Percentiles rank a stretch among this genome's conserved stretches.
These are phyloP conservation scores for Cydia splendana DNA, from an alignment of 1,140 invertebrate genomes.

Conservation along the genomic window DNA sequence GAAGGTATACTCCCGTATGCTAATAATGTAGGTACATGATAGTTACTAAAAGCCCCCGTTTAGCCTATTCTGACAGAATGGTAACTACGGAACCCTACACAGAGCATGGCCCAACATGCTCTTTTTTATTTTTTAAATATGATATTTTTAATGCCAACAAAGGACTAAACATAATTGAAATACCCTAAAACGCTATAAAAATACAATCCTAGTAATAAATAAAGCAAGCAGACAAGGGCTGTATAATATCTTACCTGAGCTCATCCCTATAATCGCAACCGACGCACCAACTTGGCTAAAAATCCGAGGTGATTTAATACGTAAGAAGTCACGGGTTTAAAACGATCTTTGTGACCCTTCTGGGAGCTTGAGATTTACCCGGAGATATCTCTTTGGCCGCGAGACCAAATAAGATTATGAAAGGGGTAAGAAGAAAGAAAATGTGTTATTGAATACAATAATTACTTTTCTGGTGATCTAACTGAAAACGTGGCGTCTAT, in stretches of 20 bases:
- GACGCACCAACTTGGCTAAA: constrained; percentile 61
- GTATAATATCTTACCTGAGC: constrained; percentile 49
- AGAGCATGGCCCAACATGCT: too few relatives aligned
- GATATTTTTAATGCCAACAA: not conserved
- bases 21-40: too few relatives aligned
- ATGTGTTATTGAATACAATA: constrained; percentile 5
- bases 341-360: constrained; percentile 42
- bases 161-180: not conserved
- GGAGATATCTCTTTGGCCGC: constrained; percentile 45
- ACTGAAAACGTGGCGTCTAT: not conserved
- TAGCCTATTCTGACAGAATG: too few relatives aligned
- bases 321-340: constrained; percentile 42
- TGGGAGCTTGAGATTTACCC: constrained; percentile 48
- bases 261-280: constrained; percentile 59
- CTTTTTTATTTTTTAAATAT: too few relatives aligned
- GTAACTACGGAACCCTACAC: too few relatives aligned
- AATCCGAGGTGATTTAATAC: constrained; percentile 67
- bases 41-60: too few relatives aligned
- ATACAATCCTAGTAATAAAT: not conserved
- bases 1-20: too few relatives aligned
- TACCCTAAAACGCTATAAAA: not conserved
- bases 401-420: constrained; percentile 40
- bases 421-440: constrained; percentile 27
- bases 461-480: not conserved
- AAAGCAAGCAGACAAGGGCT: constrained; percentile 1